Conservation (phyloP, 2,113 vertebrate species). For the Corythornis vintsioides region DNA sequence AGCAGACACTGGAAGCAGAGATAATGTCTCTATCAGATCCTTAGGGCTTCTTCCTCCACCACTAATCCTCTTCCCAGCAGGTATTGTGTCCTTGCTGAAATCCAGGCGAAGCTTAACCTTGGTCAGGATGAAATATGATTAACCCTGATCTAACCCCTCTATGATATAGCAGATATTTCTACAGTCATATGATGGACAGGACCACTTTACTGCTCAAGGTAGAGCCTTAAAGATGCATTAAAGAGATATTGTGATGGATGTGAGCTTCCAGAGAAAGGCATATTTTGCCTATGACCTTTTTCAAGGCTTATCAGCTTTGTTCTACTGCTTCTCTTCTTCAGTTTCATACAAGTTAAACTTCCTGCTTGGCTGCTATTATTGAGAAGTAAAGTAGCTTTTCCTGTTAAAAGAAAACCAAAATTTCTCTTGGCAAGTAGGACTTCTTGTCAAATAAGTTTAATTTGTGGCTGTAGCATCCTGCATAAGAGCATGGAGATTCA, state of each 20-base stretch:
- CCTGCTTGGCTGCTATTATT: neutral
- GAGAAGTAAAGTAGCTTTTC: neutral
- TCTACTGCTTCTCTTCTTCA: neutral
- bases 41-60: neutral
- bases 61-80: neutral
- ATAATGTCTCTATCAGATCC: neutral
- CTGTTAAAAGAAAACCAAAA: neutral
- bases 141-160: too few relatives aligned
- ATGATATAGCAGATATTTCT: neutral
- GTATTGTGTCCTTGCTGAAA: neutral
- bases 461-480: neutral
- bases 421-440: neutral
- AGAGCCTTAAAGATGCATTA: neutral
- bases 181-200: neutral
- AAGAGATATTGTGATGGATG: neutral
- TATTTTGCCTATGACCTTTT: rapidly evolving
- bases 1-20: neutral
- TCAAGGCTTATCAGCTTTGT: neutral
- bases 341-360: neutral
- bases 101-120: neutral
- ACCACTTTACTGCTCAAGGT: neutral
- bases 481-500: neutral
- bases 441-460: neutral
- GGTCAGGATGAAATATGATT: neutral
- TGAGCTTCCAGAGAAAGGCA: neutral